Evolutionary conservation across 2,113 vertebrate genomes (phyloP).

Genomic region (Nannobrachium achirus): DNA sequence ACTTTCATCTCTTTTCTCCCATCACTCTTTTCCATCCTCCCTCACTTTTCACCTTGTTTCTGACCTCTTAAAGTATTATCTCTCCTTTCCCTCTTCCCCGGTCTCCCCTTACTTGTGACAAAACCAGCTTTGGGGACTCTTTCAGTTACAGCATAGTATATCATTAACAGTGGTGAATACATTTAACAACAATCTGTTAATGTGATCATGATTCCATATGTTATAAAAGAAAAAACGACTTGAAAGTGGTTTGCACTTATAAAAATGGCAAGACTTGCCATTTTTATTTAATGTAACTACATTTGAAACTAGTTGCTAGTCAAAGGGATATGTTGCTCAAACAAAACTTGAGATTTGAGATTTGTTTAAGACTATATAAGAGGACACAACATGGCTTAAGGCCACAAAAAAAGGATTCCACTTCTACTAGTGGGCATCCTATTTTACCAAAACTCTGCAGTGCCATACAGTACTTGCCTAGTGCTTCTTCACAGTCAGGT

Average conservation of each 20-base stretch:
- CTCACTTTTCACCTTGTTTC: slow-evolving; percentile 43
- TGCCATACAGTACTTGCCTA: not conserved
- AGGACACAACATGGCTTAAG: not conserved
- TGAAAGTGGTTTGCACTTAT: too few relatives aligned
- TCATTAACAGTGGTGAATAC: too few relatives aligned
- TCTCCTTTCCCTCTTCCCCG: too few relatives aligned
- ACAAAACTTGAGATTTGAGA: not conserved
- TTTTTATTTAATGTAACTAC: too few relatives aligned
- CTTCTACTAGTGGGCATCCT: not conserved
- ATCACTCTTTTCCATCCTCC: slow-evolving; percentile 51
- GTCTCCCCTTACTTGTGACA: too few relatives aligned
- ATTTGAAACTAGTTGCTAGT: too few relatives aligned
- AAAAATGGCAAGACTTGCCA: too few relatives aligned
- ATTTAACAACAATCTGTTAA: too few relatives aligned
- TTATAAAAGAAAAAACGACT: too few relatives aligned
- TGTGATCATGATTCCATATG: too few relatives aligned
- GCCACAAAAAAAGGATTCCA: not conserved
- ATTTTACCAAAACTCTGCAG: not conserved
- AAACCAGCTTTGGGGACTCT: too few relatives aligned
- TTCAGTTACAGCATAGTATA: too few relatives aligned
- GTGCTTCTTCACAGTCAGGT: not conserved
- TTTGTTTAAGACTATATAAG: not conserved
- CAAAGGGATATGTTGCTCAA: not conserved
- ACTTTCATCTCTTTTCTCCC: slow-evolving; percentile 31
- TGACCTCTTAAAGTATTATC: slow-evolving; percentile 46